Percentiles rank a stretch among this genome's conserved stretches.
Evolutionary conservation across 2,113 vertebrate species (phyloP).

Genomic region (Equus quagga): DNA sequence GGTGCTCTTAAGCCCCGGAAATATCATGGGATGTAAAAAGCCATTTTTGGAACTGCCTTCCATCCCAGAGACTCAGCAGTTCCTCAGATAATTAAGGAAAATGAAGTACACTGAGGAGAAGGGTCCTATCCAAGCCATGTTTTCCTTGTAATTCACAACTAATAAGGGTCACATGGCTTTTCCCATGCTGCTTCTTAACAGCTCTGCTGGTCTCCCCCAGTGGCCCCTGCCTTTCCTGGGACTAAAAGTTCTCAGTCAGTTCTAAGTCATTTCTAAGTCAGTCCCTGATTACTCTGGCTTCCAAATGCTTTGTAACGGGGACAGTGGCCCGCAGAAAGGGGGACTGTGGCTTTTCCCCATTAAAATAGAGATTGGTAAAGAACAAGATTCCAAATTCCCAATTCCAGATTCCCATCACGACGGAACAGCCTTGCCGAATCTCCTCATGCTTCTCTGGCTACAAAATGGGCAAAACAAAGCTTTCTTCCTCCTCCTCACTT

Average conservation of each 20-base stretch:
- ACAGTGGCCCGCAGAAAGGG: background rate
- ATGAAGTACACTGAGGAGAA: conserved; percentile 23
- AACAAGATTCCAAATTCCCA: background rate
- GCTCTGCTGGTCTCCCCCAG: background rate
- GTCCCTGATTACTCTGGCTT: background rate
- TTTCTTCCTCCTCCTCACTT: background rate
- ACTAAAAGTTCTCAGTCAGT: background rate
- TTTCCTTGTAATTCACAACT: background rate
- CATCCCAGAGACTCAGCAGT: conserved; percentile 42
- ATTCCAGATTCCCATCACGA: background rate
- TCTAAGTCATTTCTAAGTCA: background rate
- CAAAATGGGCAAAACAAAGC: conserved; percentile 30
- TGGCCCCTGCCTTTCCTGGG: background rate
- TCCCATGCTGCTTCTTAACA: background rate
- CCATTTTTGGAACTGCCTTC: conserved; percentile 37
- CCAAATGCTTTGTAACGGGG: background rate
- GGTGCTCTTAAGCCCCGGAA: background rate
- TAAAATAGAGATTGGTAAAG: background rate
- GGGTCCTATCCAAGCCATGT: background rate
- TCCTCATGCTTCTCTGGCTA: background rate
- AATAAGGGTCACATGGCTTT: conserved; percentile 22
- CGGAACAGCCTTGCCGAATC: background rate
- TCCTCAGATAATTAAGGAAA: conserved; percentile 56
- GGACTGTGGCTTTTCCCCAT: background rate
- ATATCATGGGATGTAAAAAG: conserved; percentile 53